These are phyloP conservation scores for Chrysaora quinquecirrha DNA, from an alignment of 30 jellyfish, hydroid and myxozoan species.

Conservation along the genomic window DNA sequence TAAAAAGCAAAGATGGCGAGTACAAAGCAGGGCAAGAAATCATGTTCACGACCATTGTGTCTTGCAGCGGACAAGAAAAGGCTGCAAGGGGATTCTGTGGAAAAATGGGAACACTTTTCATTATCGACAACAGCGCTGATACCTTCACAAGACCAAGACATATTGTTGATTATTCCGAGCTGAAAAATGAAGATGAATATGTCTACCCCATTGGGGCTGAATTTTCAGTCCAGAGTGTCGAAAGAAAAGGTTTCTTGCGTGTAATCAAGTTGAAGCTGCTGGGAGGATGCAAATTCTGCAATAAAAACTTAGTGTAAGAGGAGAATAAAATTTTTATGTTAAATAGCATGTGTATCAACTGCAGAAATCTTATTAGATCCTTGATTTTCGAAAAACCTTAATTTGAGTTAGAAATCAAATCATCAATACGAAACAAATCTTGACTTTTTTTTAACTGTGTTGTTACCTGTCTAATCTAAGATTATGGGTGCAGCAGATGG, in stretches of 20 bases:
- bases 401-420: too few relatives aligned
- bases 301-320: too few relatives aligned
- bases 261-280: background rate
- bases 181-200: background rate
- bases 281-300: too few relatives aligned
- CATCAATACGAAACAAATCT: too few relatives aligned
- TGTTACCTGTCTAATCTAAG: too few relatives aligned
- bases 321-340: too few relatives aligned
- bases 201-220: conserved; percentile 2
- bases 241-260: background rate
- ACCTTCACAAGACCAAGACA: background rate
- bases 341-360: too few relatives aligned
- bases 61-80: background rate
- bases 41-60: conserved; percentile 1
- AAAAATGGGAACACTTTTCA: background rate
- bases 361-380: too few relatives aligned
- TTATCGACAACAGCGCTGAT: background rate
- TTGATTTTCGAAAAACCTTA: too few relatives aligned
- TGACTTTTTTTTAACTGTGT: too few relatives aligned
- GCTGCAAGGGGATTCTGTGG: conserved; percentile 22
- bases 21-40: background rate
- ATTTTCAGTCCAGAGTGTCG: background rate
- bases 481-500: too few relatives aligned
- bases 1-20: background rate
- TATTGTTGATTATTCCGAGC: background rate